Percentiles rank a stretch among this genome's conserved stretches.
These are phyloP conservation scores for Grallaria varia DNA, from an alignment of 2,113 vertebrate genomes.

Conservation along the genomic window DNA sequence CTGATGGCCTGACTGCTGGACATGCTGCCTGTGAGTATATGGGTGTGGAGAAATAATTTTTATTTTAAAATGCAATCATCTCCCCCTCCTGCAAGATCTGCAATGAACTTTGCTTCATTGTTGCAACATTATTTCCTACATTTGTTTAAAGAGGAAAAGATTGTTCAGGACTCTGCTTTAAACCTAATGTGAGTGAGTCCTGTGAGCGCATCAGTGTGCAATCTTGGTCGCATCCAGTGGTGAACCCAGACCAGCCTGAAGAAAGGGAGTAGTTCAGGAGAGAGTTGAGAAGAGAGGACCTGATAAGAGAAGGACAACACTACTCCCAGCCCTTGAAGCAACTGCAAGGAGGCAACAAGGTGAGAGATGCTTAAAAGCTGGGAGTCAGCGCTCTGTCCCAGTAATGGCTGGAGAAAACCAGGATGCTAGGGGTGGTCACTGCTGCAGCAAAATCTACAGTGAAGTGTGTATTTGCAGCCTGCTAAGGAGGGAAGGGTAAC, in stretches of 20 bases:
- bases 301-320: not conserved
- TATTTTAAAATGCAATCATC: not conserved
- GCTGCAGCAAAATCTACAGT: not conserved
- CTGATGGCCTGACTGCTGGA: not conserved
- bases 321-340: not conserved
- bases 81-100: not conserved
- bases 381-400: not conserved
- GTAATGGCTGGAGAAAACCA: not conserved
- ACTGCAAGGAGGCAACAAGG: not conserved
- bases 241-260: not conserved
- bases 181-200: not conserved
- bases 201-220: not conserved
- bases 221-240: not conserved
- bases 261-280: not conserved
- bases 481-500: not conserved
- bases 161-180: not conserved
- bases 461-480: not conserved
- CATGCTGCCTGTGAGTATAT: not conserved
- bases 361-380: not conserved
- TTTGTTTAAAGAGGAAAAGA: not conserved
- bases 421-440: not conserved
- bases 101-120: not conserved
- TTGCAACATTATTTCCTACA: not conserved
- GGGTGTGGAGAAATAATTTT: not conserved
- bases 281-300: not conserved